Conservation (phyloP, 1,140 invertebrate genomes). For the Pollicipes pollicipes region DNA sequence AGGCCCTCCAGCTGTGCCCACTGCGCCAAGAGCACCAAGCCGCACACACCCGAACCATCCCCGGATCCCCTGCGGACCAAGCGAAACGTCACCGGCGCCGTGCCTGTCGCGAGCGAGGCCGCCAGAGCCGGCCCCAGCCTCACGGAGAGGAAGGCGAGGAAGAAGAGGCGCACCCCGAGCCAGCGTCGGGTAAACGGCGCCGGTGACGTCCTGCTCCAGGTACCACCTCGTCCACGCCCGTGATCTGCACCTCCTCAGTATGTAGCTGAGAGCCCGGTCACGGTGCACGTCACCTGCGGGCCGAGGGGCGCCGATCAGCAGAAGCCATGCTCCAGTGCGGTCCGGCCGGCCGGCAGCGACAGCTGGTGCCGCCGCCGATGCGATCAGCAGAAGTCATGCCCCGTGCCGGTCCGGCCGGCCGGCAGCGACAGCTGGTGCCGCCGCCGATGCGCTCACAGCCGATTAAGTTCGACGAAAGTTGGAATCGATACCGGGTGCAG, state of each 20-base stretch:
- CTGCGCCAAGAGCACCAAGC: too few species aligned
- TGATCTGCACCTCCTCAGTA: conserved; percentile 94
- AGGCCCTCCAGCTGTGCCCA: too few species aligned
- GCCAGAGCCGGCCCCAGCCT: conserved; percentile 29
- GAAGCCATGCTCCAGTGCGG: too few species aligned
- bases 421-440: conserved; percentile 92
- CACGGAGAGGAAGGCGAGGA: conserved; percentile 66
- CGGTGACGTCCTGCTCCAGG: conserved; percentile 75
- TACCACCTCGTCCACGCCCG: conserved; percentile 88
- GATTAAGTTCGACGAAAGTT: too few species aligned
- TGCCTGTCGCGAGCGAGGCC: neutral
- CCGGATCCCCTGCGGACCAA: too few species aligned
- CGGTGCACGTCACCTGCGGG: conserved; percentile 52
- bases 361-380: too few species aligned
- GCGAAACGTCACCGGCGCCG: neutral
- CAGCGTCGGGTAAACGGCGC: conserved; percentile 73
- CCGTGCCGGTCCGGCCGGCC: conserved; percentile 81
- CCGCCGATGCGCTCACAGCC: too few species aligned
- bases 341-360: conserved; percentile 93
- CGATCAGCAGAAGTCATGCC: too few species aligned
- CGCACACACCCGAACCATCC: too few species aligned
- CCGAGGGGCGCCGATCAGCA: conserved; percentile 48
- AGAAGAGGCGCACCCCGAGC: conserved; percentile 84
- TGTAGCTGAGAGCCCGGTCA: conserved; percentile 80
- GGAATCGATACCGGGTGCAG: too few species aligned